Evolutionary conservation across 1,140 invertebrate species (phyloP).

Genomic region (Chrysoperla carnea): DNA sequence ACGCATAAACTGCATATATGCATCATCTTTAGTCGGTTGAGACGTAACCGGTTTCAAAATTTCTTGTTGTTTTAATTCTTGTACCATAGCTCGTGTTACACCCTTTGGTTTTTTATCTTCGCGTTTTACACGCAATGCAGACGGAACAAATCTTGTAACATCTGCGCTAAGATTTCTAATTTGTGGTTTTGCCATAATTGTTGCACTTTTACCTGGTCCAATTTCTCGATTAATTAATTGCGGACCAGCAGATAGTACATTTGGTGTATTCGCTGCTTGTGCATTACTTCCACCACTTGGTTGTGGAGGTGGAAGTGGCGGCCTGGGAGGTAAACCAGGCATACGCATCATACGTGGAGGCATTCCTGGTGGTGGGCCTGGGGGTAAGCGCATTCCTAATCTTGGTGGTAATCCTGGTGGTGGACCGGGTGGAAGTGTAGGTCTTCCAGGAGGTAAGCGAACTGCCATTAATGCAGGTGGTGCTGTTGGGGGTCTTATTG

Average conservation of each 20-base stretch:
- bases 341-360: slow-evolving; percentile 31
- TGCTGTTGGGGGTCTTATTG: slow-evolving; percentile 22
- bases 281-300: slow-evolving; percentile 25
- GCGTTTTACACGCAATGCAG: slow-evolving; percentile 74
- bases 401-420: slow-evolving; percentile 41
- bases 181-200: slow-evolving; percentile 89
- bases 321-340: slow-evolving; percentile 21
- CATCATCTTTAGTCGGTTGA: slow-evolving; percentile 82
- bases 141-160: slow-evolving; percentile 88
- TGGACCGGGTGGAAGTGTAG: slow-evolving; percentile 41
- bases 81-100: slow-evolving; percentile 14
- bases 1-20: slow-evolving; percentile 95
- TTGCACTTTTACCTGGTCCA: slow-evolving; percentile 39
- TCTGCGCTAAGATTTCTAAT: slow-evolving; percentile 88
- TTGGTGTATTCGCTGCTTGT: slow-evolving; percentile 32
- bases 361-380: slow-evolving; percentile 30
- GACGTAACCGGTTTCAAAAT: slow-evolving; percentile 6
- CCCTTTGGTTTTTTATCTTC: slow-evolving; percentile 43
- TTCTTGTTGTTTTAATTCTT: slow-evolving; percentile 23
- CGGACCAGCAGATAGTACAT: slow-evolving; percentile 65
- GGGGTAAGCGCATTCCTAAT: slow-evolving; percentile 13
- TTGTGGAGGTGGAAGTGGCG: slow-evolving; percentile 33
- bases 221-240: slow-evolving; percentile 56
- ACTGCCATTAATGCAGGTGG: slow-evolving; percentile 21
- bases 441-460: slow-evolving; percentile 43